Evolutionary conservation across 2,888 invertebrate species (phyloP).

Genomic region (Odontocerum albicorne): DNA sequence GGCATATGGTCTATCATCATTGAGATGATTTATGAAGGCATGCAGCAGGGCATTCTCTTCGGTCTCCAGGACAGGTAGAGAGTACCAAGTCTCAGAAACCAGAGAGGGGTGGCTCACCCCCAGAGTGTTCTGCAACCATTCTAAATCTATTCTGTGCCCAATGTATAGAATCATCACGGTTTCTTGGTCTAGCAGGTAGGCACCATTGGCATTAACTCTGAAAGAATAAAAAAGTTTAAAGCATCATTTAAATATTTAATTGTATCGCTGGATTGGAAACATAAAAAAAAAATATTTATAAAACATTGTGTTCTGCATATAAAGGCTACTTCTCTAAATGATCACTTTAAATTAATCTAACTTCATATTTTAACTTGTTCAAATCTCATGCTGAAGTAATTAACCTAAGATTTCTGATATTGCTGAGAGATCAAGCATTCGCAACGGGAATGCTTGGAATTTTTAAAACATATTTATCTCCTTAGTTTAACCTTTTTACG

Average conservation of each 20-base stretch:
- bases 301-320: no score
- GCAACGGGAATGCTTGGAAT: no score
- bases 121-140: conserved; percentile 76
- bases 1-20: conserved; percentile 81
- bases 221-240: conserved; percentile 38
- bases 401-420: no score
- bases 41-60: conserved; percentile 74
- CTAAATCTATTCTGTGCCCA: conserved; percentile 74
- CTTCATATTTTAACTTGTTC: no score
- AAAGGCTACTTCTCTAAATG: no score
- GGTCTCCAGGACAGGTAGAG: conserved; percentile 77
- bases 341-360: no score
- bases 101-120: conserved; percentile 55
- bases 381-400: no score
- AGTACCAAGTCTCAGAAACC: conserved; percentile 66
- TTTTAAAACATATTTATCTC: no score
- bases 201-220: conserved; percentile 75
- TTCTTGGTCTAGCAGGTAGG: conserved; percentile 90
- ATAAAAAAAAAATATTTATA: no score
- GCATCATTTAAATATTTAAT: conserved; percentile 3
- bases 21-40: conserved; percentile 78
- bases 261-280: no score
- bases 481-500: no score
- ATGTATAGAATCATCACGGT: conserved; percentile 81
- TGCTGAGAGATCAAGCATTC: no score